These are phyloP conservation scores for Agonopterix heracliana DNA, from an alignment of 2,888 invertebrate genomes.

Conservation along the genomic window DNA sequence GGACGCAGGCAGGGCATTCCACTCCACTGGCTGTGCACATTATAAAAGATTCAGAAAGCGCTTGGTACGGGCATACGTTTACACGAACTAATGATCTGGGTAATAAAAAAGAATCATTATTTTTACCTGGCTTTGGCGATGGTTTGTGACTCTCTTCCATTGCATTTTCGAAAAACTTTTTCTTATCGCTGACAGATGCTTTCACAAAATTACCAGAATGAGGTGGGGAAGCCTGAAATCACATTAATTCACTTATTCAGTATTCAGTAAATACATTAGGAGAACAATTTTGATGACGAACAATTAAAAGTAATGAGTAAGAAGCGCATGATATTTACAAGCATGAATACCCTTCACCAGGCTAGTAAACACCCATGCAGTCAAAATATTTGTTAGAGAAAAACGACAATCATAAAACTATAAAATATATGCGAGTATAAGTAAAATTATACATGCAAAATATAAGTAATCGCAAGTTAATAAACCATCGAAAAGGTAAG, in stretches of 20 bases:
- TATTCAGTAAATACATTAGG: background rate
- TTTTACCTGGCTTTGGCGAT: constrained; percentile 86
- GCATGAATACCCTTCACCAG: constrained; percentile 59
- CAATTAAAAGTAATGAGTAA: constrained; percentile 28
- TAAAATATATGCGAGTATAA: constrained; percentile 45
- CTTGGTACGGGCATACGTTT: too few relatives aligned
- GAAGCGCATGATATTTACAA: constrained; percentile 69
- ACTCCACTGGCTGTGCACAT: too few relatives aligned
- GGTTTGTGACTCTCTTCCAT: constrained; percentile 95
- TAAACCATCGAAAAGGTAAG: constrained; percentile 43
- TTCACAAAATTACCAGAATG: constrained; percentile 84
- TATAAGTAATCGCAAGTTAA: constrained; percentile 66
- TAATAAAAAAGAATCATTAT: background rate
- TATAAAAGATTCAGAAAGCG: too few relatives aligned
- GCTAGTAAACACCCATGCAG: constrained; percentile 66
- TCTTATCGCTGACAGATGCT: constrained; percentile 94
- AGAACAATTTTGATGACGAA: background rate
- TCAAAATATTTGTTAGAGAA: constrained; percentile 44
- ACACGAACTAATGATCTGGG: background rate
- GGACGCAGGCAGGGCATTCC: too few relatives aligned
- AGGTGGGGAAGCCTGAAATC: constrained; percentile 78
- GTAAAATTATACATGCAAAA: constrained; percentile 66
- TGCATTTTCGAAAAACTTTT: constrained; percentile 96
- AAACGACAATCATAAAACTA: constrained; percentile 38
- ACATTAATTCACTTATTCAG: background rate